A percentile compares a stretch with the other conserved stretches of the same genome.
Conservation (phyloP, 2,888 invertebrate genomes). For the Ceratothoa steindachneri region DNA sequence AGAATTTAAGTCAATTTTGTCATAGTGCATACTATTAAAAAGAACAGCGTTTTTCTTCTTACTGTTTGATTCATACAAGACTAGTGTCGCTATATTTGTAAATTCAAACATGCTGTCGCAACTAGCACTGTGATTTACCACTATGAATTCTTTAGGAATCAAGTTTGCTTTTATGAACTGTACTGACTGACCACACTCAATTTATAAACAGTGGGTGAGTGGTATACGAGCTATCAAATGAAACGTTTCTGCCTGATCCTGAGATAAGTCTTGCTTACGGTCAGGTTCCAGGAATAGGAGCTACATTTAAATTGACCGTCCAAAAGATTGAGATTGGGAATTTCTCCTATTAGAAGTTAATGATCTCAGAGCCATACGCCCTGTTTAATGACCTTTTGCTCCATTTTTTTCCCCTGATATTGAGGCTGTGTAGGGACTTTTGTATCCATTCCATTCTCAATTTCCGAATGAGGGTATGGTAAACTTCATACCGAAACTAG, state of each 20-base stretch:
- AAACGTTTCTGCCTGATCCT: slow-evolving; percentile 13
- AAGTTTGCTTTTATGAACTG: not conserved
- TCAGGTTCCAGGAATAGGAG: no score
- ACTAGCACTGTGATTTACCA: not conserved
- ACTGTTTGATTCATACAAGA: not conserved
- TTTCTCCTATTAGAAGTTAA: no score
- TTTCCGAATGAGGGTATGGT: no score
- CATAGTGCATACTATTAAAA: slow-evolving; percentile 1
- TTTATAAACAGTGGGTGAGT: not conserved
- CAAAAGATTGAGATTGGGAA: no score
- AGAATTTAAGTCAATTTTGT: slow-evolving; percentile 5
- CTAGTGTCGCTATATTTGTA: slow-evolving; percentile 1
- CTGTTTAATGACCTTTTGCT: no score
- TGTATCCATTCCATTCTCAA: no score
- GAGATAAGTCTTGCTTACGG: no score
- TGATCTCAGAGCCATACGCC: no score
- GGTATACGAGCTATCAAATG: slow-evolving; percentile 11
- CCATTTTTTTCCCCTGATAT: no score
- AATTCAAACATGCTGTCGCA: slow-evolving; percentile 7
- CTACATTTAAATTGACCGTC: no score
- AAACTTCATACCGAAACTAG: no score
- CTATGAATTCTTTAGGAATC: slow-evolving; percentile 3
- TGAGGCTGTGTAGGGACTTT: no score
- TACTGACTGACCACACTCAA: not conserved
- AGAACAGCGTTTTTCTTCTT: slow-evolving; percentile 11